Evolutionary conservation across 2,113 vertebrate species (phyloP).

Genomic region (Callipepla californica): DNA sequence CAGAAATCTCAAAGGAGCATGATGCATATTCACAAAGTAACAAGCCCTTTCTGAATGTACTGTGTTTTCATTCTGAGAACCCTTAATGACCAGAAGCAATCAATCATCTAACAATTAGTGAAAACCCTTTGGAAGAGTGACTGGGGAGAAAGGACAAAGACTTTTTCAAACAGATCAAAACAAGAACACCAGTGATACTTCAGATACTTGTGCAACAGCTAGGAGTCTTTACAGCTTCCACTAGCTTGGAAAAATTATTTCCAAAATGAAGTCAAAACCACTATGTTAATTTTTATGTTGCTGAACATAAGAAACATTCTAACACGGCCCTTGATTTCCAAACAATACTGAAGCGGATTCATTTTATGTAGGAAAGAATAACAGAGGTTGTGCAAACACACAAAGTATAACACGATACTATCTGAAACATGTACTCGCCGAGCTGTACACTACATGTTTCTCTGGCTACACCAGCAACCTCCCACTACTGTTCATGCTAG

Average conservation of each 20-base stretch:
- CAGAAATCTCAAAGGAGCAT: not conserved
- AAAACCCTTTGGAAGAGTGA: not conserved
- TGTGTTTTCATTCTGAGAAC: not conserved
- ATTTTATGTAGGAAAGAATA: not conserved
- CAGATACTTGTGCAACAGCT: not conserved
- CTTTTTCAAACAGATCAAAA: not conserved
- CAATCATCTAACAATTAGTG: not conserved
- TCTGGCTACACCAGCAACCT: not conserved
- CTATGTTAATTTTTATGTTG: not conserved
- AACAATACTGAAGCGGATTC: fast-evolving
- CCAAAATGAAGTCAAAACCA: too few species aligned
- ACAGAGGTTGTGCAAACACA: not conserved
- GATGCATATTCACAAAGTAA: not conserved
- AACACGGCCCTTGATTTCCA: not conserved
- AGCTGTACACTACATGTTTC: not conserved
- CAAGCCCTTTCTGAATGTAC: not conserved
- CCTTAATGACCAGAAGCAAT: not conserved
- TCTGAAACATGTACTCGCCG: not conserved
- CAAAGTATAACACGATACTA: not conserved
- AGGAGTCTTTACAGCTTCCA: not conserved
- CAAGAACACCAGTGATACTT: not conserved
- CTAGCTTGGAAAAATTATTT: not conserved
- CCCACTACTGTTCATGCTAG: not conserved
- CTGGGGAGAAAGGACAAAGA: not conserved
- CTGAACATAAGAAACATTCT: not conserved